Conservation (phyloP, 1,140 invertebrate genomes). For the Drosophila santomea region DNA sequence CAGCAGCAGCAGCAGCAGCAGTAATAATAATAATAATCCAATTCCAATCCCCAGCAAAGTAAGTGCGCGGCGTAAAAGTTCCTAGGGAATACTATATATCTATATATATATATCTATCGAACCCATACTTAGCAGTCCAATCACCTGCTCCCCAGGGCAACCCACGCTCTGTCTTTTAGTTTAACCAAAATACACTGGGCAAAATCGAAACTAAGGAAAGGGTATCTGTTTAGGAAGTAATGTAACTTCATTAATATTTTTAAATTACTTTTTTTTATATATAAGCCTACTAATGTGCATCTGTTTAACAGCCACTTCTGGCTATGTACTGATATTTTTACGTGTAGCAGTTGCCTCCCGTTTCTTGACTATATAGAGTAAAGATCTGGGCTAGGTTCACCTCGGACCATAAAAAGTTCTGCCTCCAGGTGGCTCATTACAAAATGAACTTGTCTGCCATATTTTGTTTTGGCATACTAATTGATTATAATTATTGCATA, state of each 20-base stretch:
- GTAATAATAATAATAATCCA: constrained; percentile 32
- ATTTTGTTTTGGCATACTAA: constrained; percentile 69
- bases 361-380: constrained; percentile 48
- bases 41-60: constrained; percentile 15
- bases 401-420: constrained; percentile 34
- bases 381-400: constrained; percentile 50
- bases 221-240: too few species aligned
- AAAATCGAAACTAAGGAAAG: not conserved
- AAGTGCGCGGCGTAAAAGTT: constrained; percentile 49
- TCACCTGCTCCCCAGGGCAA: constrained; percentile 31
- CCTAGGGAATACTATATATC: constrained; percentile 28
- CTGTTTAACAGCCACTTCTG: too few species aligned
- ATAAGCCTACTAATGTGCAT: too few species aligned
- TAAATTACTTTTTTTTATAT: too few species aligned
- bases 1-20: constrained; percentile 17
- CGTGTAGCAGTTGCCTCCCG: constrained; percentile 5
- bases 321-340: not conserved
- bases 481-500: constrained; percentile 74
- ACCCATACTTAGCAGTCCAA: constrained; percentile 35
- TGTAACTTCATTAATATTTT: too few species aligned
- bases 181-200: not conserved
- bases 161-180: constrained; percentile 19
- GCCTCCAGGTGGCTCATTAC: constrained; percentile 48
- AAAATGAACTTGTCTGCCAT: constrained; percentile 56
- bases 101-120: not conserved